Evolutionary conservation across 2,888 invertebrate genomes (phyloP), one percentile per base, ranked within the genome.

Genomic region (Eristalinus sepulchralis): DNA sequence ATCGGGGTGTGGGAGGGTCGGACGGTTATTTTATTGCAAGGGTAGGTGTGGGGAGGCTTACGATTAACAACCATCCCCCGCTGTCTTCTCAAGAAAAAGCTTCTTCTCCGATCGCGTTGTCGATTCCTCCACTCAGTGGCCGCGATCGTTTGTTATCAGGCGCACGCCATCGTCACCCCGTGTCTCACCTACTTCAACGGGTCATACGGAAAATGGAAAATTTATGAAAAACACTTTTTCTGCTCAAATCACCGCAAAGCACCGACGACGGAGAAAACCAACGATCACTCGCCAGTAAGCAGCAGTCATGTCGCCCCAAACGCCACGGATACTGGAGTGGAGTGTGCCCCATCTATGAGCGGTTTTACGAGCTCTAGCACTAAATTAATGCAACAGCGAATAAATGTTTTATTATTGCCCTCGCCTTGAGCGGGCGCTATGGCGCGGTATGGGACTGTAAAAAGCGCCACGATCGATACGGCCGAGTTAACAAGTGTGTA

Each of bases 361-460:
- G 70, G 66, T 79, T 66, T 27, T 76, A 76, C 55, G 60, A 76
- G 73, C 70, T 71, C 77, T 77, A 72, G 47, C 76, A 84, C 80
- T 80, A 63, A 72, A 81, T 85, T 77, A 85, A 77, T 81, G 76
- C 84, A 81, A 20, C 47, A 68, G 63, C 71, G 36, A 34, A 70
- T 63, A 72, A 67, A 66, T 11, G 57, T 59, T 39, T n/a, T 47
- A 47, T 47, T 47, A 47, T 47, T 47, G 47, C 47, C 17, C 47
- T 17, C 47, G 47, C 47, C 47, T 47, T 47, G 47, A 17, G 8
- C 47, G 17, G 17, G 47, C 17, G 47, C 8, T 47, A 47, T 47
- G 47, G 47, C 47, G 47, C 47, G 17, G 8, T 6, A 17, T 8
- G 5, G 0, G 70, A 31, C 36, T 47, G 24, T 55, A 76, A 76